These are phyloP conservation scores for Oikopleura albicans DNA, from an alignment of 23 tunicate genomes.

Conservation along the genomic window DNA sequence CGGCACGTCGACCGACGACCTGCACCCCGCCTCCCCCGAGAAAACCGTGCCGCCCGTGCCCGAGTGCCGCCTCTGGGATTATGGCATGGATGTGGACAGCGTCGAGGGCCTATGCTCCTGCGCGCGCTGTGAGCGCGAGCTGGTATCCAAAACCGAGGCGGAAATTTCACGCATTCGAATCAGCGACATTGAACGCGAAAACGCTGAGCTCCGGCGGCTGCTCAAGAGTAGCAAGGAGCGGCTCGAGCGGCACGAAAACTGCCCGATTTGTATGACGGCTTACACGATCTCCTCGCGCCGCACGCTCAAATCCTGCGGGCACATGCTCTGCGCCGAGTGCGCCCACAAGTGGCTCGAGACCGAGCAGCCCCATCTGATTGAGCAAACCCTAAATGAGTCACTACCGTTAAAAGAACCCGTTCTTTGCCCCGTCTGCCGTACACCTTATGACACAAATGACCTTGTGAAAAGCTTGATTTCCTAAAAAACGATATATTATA, in stretches of 20 bases:
- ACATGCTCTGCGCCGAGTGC: not conserved
- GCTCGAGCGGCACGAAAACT: not conserved
- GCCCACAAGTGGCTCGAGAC: not conserved
- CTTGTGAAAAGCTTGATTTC: slow-evolving; percentile 3
- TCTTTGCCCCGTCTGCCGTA: not conserved
- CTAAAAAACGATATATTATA: not conserved
- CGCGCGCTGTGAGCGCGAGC: not conserved
- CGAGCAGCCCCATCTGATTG: not conserved
- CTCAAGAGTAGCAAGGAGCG: not conserved
- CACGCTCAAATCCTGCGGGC: not conserved
- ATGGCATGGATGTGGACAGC: not conserved
- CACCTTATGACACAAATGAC: slow-evolving; percentile 4
- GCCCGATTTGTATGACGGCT: not conserved
- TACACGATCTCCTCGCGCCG: not conserved
- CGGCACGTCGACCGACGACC: not conserved
- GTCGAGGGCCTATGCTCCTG: not conserved
- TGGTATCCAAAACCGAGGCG: not conserved
- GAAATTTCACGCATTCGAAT: not conserved
- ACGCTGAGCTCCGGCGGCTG: not conserved
- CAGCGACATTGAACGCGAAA: not conserved
- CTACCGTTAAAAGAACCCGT: not conserved
- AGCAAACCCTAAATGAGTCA: not conserved
- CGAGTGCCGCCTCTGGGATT: not conserved
- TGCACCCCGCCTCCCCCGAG: not conserved
- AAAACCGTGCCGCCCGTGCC: not conserved